Base-by-base conservation (phyloP, 2,888 invertebrate genomes). In the Nemotelus pantherinus region DNA sequence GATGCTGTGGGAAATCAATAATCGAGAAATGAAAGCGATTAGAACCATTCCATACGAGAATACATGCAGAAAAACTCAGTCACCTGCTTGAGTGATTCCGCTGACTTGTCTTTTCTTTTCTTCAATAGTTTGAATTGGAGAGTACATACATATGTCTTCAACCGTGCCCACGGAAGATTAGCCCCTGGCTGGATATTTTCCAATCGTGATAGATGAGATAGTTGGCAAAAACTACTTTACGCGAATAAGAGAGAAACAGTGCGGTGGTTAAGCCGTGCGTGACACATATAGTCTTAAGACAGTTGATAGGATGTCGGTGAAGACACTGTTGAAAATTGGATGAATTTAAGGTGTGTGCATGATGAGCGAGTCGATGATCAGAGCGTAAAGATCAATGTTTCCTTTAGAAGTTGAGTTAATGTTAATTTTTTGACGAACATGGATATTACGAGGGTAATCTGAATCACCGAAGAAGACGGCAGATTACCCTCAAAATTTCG, bases 1-100 rank as follows among this genome's bases (percentile, higher is more conserved):
- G 72, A 63, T 74, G 60, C 74, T 60, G 74, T 74, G 74, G 74
- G 74, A 74, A 74, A 74, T 74, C 74, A 60, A 74, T 74, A 74
- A 74, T 74, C 63, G 74, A 70, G 70, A 39, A 74, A 74, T 74
- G 48, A 25, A 60, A 60, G 63, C 63, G 74, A 74, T 74, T 74
- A 74, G 74, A 70, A 70, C 41, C 53, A 53, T 43, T 7, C 55
- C 74, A 44, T 58, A 48, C 48, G 48, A 2, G 10, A 25, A 48
- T 63, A 63, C 63, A 4, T 3, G 43, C n/a, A 41, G n/a, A 74
- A 47, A 47, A 74, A 74, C 41, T 50, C 60, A 48, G 39, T 60
- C 60, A 60, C 60, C 60, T 74, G 74, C 63, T 74, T 74, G 63
- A 74, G 41, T 60, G 60, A 60, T 60, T 60, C 39, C 74, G 41